phyloP scores from a whole-genome alignment of 53 echinoderm and acorn worm genomes.

The Paracentrotus lividus region DNA sequence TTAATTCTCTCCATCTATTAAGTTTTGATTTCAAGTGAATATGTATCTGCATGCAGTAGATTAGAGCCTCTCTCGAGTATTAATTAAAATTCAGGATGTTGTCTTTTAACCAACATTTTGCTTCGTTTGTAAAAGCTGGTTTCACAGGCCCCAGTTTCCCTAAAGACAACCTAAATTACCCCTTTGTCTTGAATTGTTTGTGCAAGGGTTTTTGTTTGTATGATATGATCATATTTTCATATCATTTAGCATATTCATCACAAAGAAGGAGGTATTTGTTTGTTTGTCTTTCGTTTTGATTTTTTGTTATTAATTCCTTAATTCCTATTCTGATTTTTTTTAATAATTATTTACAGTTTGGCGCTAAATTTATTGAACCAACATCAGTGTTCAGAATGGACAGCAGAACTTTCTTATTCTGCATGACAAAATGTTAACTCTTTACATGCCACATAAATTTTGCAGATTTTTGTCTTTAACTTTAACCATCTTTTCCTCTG shows the following conservation, averaged over 20 bases:
- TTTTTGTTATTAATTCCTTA: no score
- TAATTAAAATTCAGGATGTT: constrained; percentile 15
- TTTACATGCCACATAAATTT: no score
- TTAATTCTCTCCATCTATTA: background rate
- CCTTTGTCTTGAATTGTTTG: constrained; percentile 1
- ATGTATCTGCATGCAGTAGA: background rate
- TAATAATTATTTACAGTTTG: no score
- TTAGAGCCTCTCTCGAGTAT: background rate
- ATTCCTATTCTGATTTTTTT: no score
- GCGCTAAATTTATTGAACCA: background rate
- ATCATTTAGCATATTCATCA: background rate
- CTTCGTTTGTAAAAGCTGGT: background rate
- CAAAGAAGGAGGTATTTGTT: background rate
- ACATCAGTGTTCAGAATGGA: no score
- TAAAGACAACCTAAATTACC: background rate
- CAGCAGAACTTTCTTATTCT: background rate
- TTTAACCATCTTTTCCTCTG: background rate
- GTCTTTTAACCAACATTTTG: background rate
- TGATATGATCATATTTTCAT: background rate
- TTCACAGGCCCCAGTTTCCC: background rate
- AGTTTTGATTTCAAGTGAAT: constrained; percentile 23
- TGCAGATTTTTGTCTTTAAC: background rate
- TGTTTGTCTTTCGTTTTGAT: no score
- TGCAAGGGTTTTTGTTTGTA: constrained; percentile 2
- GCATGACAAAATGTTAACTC: background rate